Evolutionary conservation across 2,113 vertebrate species (phyloP).

Genomic region (Synodontis membranacea): DNA sequence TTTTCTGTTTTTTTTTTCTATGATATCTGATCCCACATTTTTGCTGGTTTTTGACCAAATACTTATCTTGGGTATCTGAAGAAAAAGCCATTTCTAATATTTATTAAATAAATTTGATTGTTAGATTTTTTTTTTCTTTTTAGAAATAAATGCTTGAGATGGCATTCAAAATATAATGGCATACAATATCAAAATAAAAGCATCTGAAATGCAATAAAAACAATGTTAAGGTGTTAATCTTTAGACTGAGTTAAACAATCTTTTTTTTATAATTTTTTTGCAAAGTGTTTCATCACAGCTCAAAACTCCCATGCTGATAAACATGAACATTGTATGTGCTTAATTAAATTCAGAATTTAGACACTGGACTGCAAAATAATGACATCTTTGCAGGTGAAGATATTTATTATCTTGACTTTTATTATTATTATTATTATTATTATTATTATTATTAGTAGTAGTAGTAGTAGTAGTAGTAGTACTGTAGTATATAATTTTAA

Average conservation of each 20-base stretch:
- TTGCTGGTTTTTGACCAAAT: neutral
- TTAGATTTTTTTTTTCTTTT: neutral
- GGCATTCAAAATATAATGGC: too few species aligned
- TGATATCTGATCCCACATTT: neutral
- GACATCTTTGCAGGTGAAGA: neutral
- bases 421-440: neutral
- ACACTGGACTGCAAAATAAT: neutral
- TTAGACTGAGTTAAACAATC: neutral
- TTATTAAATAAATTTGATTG: neutral
- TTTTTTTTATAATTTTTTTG: neutral
- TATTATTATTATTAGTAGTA: too few species aligned
- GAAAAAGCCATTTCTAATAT: neutral
- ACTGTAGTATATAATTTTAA: too few species aligned
- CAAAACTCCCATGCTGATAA: neutral
- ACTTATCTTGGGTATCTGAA: neutral
- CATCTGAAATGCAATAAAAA: neutral
- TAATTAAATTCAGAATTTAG: neutral
- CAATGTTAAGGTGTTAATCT: too few species aligned
- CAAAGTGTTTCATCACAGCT: neutral
- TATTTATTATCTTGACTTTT: neutral
- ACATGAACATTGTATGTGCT: neutral
- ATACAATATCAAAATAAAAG: too few species aligned
- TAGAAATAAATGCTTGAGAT: neutral
- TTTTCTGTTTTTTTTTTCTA: neutral
- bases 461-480: too few species aligned